A percentile compares a stretch with the other conserved stretches of the same genome.
phyloP scores from a whole-genome alignment of 1,140 invertebrate genomes.

The Phymastichus coffea region DNA sequence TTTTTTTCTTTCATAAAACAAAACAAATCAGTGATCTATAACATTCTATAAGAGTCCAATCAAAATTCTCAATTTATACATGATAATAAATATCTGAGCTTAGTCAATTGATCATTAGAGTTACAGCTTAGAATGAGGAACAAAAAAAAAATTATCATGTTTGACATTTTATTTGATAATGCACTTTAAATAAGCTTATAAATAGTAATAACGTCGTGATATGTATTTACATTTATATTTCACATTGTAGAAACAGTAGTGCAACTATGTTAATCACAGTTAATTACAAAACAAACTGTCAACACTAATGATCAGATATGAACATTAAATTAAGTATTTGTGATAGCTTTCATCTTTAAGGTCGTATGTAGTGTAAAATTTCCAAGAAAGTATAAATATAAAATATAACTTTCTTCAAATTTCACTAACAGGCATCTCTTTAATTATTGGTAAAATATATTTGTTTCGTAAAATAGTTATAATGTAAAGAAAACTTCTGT shows the following conservation, averaged over 20 bases:
- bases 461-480: conserved; percentile 3
- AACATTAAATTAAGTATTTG: conserved; percentile 2
- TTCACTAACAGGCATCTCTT: neutral
- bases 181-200: too few species aligned
- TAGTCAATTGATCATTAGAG: too few species aligned
- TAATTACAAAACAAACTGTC: conserved; percentile 7
- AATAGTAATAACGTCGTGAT: conserved; percentile 16
- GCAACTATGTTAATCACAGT: neutral
- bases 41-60: too few species aligned
- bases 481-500: neutral
- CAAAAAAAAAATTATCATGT: too few species aligned
- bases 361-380: conserved; percentile 3
- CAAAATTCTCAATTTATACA: too few species aligned
- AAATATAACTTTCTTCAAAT: conserved; percentile 18
- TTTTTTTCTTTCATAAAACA: too few species aligned
- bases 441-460: neutral
- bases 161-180: too few species aligned
- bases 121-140: too few species aligned
- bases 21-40: too few species aligned
- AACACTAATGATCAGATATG: conserved; percentile 19
- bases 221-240: conserved; percentile 19
- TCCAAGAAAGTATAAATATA: neutral
- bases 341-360: conserved; percentile 3
- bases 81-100: too few species aligned
- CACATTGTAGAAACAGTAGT: conserved; percentile 18